Conservation (phyloP, 1,140 invertebrate species). For the Solenopsis invicta region DNA sequence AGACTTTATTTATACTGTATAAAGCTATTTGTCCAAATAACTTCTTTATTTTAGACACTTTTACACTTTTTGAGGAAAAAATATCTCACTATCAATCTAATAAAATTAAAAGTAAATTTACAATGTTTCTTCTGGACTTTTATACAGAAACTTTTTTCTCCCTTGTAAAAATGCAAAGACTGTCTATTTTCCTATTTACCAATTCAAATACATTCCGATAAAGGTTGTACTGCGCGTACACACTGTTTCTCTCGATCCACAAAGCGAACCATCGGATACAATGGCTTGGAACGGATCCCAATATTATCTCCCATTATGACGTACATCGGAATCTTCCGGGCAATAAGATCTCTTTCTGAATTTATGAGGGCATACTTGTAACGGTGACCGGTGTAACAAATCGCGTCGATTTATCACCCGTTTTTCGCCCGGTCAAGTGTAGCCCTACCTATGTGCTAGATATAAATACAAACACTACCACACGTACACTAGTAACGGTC, state of each 20-base stretch:
- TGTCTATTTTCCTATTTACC: slow-evolving; percentile 27
- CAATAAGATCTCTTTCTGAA: slow-evolving; percentile 79
- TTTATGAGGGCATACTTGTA: slow-evolving; percentile 73
- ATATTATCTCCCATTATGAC: slow-evolving; percentile 80
- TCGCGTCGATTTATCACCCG: slow-evolving; percentile 78
- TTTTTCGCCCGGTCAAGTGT: slow-evolving; percentile 64
- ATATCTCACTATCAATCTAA: slow-evolving; percentile 10
- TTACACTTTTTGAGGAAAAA: neutral
- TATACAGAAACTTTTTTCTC: neutral
- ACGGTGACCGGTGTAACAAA: slow-evolving; percentile 73
- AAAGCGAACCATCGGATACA: slow-evolving; percentile 71
- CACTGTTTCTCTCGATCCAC: slow-evolving; percentile 53
- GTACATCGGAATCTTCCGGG: slow-evolving; percentile 78
- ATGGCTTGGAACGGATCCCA: slow-evolving; percentile 75
- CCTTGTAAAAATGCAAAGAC: slow-evolving; percentile 18
- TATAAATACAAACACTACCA: slow-evolving; percentile 49
- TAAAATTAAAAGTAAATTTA: slow-evolving; percentile 15
- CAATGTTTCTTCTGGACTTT: neutral
- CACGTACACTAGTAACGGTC: neutral
- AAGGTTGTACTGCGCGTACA: slow-evolving; percentile 26
- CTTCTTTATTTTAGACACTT: neutral
- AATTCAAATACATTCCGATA: slow-evolving; percentile 69
- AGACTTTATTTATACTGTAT: neutral
- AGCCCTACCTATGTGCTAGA: neutral
- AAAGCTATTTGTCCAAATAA: neutral